Conservation (phyloP, 2,113 vertebrate genomes). For the Gavialis gangeticus region DNA sequence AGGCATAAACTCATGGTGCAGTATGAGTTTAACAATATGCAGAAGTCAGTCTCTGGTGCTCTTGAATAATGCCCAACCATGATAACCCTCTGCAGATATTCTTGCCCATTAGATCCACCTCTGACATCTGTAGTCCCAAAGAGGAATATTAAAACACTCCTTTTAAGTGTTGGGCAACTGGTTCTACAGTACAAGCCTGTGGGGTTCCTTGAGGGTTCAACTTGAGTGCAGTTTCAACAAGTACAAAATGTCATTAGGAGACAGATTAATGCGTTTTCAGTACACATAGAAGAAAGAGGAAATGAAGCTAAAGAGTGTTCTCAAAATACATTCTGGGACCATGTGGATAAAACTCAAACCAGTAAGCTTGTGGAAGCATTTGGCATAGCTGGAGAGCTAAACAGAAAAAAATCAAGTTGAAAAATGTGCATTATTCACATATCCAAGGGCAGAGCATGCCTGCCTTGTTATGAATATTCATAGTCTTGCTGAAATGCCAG, state of each 20-base stretch:
- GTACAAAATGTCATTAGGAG: neutral
- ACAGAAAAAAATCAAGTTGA: neutral
- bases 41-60: neutral
- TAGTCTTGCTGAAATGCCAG: slow-evolving; percentile 25
- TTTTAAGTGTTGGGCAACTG: neutral
- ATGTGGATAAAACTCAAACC: neutral
- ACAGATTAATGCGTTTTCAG: neutral
- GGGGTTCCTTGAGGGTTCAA: neutral
- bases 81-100: fast-evolving
- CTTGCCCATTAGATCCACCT: neutral
- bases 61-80: neutral
- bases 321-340: neutral
- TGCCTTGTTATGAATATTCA: neutral
- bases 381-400: neutral
- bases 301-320: neutral
- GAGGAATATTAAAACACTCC: neutral
- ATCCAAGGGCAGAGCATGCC: neutral
- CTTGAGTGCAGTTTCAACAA: neutral
- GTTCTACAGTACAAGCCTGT: neutral
- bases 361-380: neutral
- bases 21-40: neutral
- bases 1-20: neutral
- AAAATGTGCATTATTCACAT: neutral
- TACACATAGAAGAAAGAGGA: neutral
- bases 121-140: neutral